Conservation (phyloP, 2,888 invertebrate genomes). For the Volucella inanis region DNA sequence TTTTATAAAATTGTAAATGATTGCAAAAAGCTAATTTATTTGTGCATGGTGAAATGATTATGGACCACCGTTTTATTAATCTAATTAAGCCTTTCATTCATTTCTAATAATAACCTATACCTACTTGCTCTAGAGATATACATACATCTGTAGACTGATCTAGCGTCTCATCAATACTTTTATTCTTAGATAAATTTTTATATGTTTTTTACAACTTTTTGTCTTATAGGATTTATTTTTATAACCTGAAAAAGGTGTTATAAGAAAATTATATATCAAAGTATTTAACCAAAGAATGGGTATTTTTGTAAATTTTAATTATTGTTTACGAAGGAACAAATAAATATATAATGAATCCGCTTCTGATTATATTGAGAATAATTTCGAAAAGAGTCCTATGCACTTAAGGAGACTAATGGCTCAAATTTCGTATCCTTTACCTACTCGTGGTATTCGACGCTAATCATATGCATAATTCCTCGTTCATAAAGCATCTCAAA, state of each 20-base stretch:
- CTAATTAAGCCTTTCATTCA: conserved; percentile 40
- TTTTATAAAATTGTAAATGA: conserved; percentile 10
- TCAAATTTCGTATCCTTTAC: no score
- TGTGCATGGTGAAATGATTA: conserved; percentile 25
- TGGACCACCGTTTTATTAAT: conserved; percentile 18
- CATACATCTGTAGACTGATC: neutral
- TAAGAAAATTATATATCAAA: conserved; percentile 12
- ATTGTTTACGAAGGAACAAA: no score
- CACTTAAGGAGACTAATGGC: no score
- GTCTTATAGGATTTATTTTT: neutral
- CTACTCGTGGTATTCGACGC: no score
- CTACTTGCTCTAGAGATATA: conserved; percentile 4
- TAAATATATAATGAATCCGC: no score
- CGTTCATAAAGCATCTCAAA: no score
- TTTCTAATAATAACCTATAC: conserved; percentile 42
- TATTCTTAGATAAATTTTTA: neutral
- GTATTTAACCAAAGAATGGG: neutral
- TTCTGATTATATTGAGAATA: no score
- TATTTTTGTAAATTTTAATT: no score
- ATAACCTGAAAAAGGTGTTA: neutral
- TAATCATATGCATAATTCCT: no score
- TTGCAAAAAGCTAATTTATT: conserved; percentile 48
- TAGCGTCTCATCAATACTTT: conserved; percentile 19
- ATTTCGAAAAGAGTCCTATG: no score
- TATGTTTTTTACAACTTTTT: conserved; percentile 1